Evolutionary conservation across 2,113 vertebrate genomes (phyloP), one percentile per base, ranked within the genome.

Genomic region (Leucoraja erinaceus): DNA sequence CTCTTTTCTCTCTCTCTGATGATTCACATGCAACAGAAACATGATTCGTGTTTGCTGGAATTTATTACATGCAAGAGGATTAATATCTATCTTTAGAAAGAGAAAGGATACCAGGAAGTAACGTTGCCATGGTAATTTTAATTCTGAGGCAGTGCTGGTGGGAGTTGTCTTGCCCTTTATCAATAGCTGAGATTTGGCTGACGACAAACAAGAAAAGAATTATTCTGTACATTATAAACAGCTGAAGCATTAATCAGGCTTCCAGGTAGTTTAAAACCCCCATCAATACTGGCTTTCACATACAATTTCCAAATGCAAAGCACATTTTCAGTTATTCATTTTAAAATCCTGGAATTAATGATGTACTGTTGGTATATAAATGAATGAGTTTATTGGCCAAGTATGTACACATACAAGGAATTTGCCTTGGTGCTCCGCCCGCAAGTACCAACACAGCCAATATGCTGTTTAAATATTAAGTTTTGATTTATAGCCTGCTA

Each of bases 301-400:
- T 61, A 54, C 81, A 61, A 14, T 84, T 84, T n/a, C 33, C 25
- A n/a, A 10, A 14, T 84, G 28, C 25, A 59, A 84, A 84, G 22
- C 81, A 14, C 56, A 61, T 61, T 54, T 81, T 84, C 8, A 84
- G 81, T 61, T 54, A 84, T 84, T 84, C 22, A 83, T 79, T 79
- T 79, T 47, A 56, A 83, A 83, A 83, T 25, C 81, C 81, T 84
- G 56, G 54, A 84, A 61, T 84, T 84, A 84, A 61, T 84, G 81
- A 84, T 9, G 3, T 84, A 25, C 56, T 61, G 54, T 84, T 61
- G 81, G 54, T 84, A 59, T n/a, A 14, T 84, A 25, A 47, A 47
- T 47, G 38, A 47, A 47, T 47, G 38, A 47, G 38, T 47, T 47
- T 47, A 47, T 47, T 47, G 38, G 38, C 38, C 38, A 47, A 47